phyloP scores from a whole-genome alignment of 2,888 invertebrate genomes.

The Glyphotaelius pellucidus region DNA sequence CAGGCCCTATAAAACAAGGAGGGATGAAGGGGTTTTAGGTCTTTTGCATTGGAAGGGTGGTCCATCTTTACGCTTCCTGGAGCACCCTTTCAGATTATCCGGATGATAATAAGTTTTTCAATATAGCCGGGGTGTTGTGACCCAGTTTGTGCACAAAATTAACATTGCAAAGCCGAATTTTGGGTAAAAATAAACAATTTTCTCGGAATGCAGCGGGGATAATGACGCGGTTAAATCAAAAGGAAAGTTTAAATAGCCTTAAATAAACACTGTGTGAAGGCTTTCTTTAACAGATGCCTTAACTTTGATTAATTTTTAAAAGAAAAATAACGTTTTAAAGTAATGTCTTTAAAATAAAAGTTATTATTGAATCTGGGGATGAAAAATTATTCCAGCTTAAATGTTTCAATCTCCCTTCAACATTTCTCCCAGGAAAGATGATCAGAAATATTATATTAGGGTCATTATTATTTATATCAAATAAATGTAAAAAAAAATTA shows the following conservation, averaged over 20 bases:
- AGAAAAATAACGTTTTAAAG: not conserved
- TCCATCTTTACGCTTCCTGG: slow-evolving; percentile 7
- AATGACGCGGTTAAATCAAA: not conserved
- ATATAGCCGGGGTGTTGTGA: slow-evolving; percentile 2
- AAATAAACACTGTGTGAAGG: not conserved
- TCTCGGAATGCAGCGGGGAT: not conserved
- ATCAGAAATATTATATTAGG: too few species aligned
- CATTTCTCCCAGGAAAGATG: not conserved
- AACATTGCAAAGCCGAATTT: not conserved
- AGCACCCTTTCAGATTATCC: slow-evolving; percentile 20
- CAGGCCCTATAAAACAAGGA: not conserved
- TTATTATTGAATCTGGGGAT: too few species aligned
- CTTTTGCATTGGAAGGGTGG: not conserved
- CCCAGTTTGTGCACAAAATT: slow-evolving; percentile 8
- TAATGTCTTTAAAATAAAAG: not conserved
- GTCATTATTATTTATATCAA: too few species aligned
- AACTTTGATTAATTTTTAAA: not conserved
- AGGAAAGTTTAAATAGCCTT: slow-evolving; percentile 7
- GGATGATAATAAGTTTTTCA: slow-evolving; percentile 23
- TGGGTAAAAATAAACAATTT: slow-evolving; percentile 25
- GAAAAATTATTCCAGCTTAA: too few species aligned
- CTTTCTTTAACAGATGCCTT: not conserved
- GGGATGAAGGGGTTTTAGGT: not conserved
- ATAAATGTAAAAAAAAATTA: too few species aligned
- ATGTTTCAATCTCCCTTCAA: not conserved